Evolutionary conservation across 2,113 vertebrate species (phyloP), one percentile per base, ranked within the genome.

Genomic region (Piliocolobus tephrosceles): DNA sequence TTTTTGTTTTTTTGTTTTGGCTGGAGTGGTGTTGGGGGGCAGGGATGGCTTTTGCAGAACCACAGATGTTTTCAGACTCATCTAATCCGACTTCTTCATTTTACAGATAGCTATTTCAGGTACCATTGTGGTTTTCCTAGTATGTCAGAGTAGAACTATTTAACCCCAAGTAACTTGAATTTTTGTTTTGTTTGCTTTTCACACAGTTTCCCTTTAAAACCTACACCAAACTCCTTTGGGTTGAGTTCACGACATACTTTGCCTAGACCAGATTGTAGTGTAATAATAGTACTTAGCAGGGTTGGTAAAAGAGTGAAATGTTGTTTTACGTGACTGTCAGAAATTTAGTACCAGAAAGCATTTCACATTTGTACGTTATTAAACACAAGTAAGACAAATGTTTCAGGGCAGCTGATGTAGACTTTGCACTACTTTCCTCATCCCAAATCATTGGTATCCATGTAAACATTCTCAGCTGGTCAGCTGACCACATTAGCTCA

Each of bases 401-500:
- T 78, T 87, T 91, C 55, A 70, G 90, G 73, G 76, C 9, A 80
- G 3, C 68, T 81, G 58, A 45, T 81, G 27, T 18, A 68, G 84
- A 57, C 82, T 79, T 76, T 88, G 73, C 61, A 35, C 38, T 40
- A 7, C 89, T 87, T 89, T 92, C 38, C 27, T 82, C 61, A 30
- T 80, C 89, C 79, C 82, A 38, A 93, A 38, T 50, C 75, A 68
- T 84, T 68, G 94, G 96, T 76, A 25, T 94, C 96, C 91, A 70
- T 83, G 82, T 91, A 61, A 96, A 95, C 79, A 43, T 9, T 68
- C 35, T n/a, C n/a, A 90, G 35, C 50, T 58, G 64, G 83, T 57
- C 95, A 76, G 0, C 61, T 43, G 52, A 88, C 93, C 73, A 11
- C 86, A 80, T 96, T 47, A 91, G 87, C 83, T 97, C 95, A 90